A percentile compares a stretch with the other conserved stretches of the same genome.
Conservation (phyloP, 2,797 vertebrate genomes). For the Heliangelus exortis region DNA sequence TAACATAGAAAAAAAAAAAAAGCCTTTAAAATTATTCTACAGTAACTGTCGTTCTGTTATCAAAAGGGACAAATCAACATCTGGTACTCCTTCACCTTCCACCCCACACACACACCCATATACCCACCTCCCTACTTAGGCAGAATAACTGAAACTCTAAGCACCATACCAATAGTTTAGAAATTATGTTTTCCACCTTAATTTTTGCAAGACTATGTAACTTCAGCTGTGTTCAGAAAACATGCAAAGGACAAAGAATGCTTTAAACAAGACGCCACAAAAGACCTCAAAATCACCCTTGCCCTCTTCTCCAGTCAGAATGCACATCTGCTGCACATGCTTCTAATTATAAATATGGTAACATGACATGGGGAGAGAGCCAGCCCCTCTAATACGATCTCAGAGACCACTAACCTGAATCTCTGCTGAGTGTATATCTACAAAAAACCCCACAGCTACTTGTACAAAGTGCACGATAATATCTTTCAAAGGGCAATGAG, state of each 20-base stretch:
- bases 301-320: not conserved
- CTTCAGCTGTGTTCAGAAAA: not conserved
- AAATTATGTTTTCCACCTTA: not conserved
- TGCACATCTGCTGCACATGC: not conserved
- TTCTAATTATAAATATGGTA: conserved; percentile 66
- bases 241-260: not conserved
- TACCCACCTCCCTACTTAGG: not conserved
- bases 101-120: not conserved
- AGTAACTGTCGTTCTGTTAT: not conserved
- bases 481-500: not conserved
- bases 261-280: not conserved
- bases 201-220: not conserved
- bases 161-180: not conserved
- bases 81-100: not conserved
- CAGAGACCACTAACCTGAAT: conserved; percentile 39
- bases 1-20: not conserved
- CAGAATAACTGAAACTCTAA: not conserved
- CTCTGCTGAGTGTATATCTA: not conserved
- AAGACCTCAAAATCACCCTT: conserved; percentile 49
- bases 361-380: conserved; percentile 40
- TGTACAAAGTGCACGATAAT: not conserved
- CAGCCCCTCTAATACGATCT: not conserved
- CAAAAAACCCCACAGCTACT: not conserved
- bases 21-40: not conserved
- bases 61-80: not conserved